Evolutionary conservation across 2,888 invertebrate genomes (phyloP), one percentile per base, ranked within the genome.

Genomic region (Nemoura dubitans): DNA sequence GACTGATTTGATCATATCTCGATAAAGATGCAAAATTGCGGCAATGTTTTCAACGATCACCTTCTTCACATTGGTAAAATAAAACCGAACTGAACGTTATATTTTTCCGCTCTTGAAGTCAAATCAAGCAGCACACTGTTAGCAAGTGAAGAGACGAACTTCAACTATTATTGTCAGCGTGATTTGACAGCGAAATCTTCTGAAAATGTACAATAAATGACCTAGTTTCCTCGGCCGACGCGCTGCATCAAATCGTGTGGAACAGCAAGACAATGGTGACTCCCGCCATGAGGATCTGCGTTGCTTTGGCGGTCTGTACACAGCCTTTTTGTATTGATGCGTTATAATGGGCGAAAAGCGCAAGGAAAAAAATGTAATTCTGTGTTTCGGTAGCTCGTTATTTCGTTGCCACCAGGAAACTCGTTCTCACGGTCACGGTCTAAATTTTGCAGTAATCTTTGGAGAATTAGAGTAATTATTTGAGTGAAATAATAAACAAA

Each of bases 131-230:
- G 59, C 21, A 16, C 59, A 21, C 59, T 59, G 16, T 21, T 59
- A 3, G 14, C 59, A 21, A 59, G 59, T 59, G 59, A 59, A 59
- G 59, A 59, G 59, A 59, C 21, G 59, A 59, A 59, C 10, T 21
- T 59, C 59, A 7, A 59, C 59, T 59, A 59, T 59, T 59, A 59
- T 59, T 59, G 59, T 59, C 59, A 59, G 59, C 59, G 1, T 14
- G 59, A 59, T 59, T 59, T 59, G 59, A 59, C 59, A 59, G 59
- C 59, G 59, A 59, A 59, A 59, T 59, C 59, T 59, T 59, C 59
- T 59, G 21, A 59, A 59, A 21, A 21, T 59, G 6, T 59, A 59
- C 59, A 59, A 59, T 59, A 59, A 59, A 7, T 59, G 59, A 59
- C 59, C 59, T 59, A 59, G 59, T 59, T 59, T 59, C 59, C 59